Conservation (phyloP, 1,140 invertebrate species). For the Drosophila trapezifrons region DNA sequence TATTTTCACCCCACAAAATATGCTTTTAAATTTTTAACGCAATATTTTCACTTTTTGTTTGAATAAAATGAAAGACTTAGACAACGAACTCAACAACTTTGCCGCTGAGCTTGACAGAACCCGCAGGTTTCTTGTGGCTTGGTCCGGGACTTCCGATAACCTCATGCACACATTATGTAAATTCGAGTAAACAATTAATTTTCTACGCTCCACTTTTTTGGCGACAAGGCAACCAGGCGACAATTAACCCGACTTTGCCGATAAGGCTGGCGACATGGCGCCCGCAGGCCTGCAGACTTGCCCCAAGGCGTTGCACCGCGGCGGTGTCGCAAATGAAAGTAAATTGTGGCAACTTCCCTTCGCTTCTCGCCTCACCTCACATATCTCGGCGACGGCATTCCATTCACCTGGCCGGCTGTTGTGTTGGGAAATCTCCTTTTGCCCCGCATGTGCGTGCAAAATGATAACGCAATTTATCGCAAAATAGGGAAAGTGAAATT, state of each 20-base stretch:
- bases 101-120: background rate
- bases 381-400: slow-evolving; percentile 50
- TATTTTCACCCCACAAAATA: background rate
- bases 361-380: slow-evolving; percentile 1
- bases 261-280: slow-evolving; percentile 42
- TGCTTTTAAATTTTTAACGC: no score
- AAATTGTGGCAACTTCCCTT: slow-evolving; percentile 64
- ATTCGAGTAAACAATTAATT: slow-evolving; percentile 81
- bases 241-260: slow-evolving; percentile 45
- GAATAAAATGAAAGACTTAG: slow-evolving; percentile 65
- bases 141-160: slow-evolving; percentile 18
- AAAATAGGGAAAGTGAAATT: slow-evolving; percentile 61
- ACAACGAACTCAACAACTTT: slow-evolving; percentile 48
- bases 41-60: background rate
- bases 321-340: slow-evolving; percentile 68
- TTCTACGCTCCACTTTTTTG: slow-evolving; percentile 75
- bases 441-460: slow-evolving; percentile 68
- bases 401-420: slow-evolving; percentile 55
- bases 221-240: background rate
- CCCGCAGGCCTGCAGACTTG: slow-evolving; percentile 54
- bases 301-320: slow-evolving; percentile 1
- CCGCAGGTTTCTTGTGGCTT: slow-evolving; percentile 10
- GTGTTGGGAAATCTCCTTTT: slow-evolving; percentile 58
- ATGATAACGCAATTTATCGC: slow-evolving; percentile 63
- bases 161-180: slow-evolving; percentile 70